These are phyloP conservation scores for Gouania willdenowi DNA, from an alignment of 2,797 vertebrate species.

Conservation along the genomic window DNA sequence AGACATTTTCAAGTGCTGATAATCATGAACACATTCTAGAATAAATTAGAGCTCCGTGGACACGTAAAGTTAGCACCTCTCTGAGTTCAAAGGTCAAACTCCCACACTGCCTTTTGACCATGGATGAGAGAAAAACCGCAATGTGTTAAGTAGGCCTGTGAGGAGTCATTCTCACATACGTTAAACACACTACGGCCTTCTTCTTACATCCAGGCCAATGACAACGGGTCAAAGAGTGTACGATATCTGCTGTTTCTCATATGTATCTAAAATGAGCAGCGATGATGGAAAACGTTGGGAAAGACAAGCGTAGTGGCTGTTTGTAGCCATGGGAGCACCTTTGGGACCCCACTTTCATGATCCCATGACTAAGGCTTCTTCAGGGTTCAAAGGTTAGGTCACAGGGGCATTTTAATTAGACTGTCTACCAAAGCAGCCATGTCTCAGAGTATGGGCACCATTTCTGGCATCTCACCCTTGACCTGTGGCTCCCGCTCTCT, in stretches of 20 bases:
- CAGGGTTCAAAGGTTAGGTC: slow-evolving; percentile 67
- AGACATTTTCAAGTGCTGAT: no score
- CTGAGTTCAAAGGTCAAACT: slow-evolving; percentile 49
- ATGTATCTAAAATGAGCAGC: no score
- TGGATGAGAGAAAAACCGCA: slow-evolving; percentile 12
- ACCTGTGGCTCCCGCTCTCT: slow-evolving; percentile 53
- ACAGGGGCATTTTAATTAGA: slow-evolving; percentile 59
- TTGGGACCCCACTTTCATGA: slow-evolving; percentile 14
- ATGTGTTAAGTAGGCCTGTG: slow-evolving; percentile 28
- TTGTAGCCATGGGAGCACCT: no score
- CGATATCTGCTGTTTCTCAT: no score
- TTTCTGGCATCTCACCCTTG: slow-evolving; percentile 71
- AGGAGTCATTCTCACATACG: slow-evolving; percentile 3
- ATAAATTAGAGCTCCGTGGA: slow-evolving; percentile 28
- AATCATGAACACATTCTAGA: slow-evolving; percentile 7
- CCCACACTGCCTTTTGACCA: slow-evolving; percentile 31
- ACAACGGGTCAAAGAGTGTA: no score
- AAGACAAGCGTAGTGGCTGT: no score
- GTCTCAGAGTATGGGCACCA: slow-evolving; percentile 50
- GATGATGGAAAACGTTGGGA: no score
- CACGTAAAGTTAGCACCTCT: slow-evolving; percentile 1
- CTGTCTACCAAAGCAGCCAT: slow-evolving; percentile 49
- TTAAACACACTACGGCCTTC: no score
- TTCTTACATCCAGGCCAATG: no score
- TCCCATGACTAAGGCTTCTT: slow-evolving; percentile 41